Base-by-base conservation (phyloP, 1,140 invertebrate genomes). In the Maconellicoccus hirsutus region DNA sequence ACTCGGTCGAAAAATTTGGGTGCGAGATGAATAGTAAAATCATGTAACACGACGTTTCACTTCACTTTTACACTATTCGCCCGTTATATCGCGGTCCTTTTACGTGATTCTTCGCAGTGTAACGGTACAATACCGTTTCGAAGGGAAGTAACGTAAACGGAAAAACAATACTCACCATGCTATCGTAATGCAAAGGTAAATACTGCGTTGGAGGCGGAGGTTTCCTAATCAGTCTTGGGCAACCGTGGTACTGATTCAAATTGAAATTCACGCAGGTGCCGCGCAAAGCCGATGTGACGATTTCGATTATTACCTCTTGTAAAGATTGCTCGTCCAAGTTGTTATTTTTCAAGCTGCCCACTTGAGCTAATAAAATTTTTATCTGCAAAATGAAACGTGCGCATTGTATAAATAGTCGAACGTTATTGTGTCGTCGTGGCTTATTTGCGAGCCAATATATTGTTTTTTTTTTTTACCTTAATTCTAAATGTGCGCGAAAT, bases 241-340 rank as follows among this genome's bases (percentile, higher is more conserved):
- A 93, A 6, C 86, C 89, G 21, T 88, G 85, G 79, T 92, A 92
- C 69, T 86, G 83, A 4, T 85, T 83, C 59, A 93, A 82, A 80
- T 91, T 89, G 73, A 92, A 83, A 74, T 89, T 84, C 27, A 92
- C 81, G 71, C 86, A 82, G 7, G 86, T 87, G 70, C 85, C 88
- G 61, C 91, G 82, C n/a, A 94, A 78, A 7, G 91, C 89, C 61
- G 83, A 84, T 12, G 88, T 85, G 12, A 93, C 84, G 73, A 92
- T 90, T 74, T 94, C 91, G 74, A 85, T 85, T 19, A 93, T 85
- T 12, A 90, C 83, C 76, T 91, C 89, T 78, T 92, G 89, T 70
- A 93, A 78, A 70, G 91, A 88, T 70, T 83, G 86, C 76, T 93
- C 90, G 72, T 91, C 87, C 75, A 88, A 79, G 0, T 71, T 70